Conservation (phyloP, 1,140 invertebrate genomes). For the Bombus affinis region DNA sequence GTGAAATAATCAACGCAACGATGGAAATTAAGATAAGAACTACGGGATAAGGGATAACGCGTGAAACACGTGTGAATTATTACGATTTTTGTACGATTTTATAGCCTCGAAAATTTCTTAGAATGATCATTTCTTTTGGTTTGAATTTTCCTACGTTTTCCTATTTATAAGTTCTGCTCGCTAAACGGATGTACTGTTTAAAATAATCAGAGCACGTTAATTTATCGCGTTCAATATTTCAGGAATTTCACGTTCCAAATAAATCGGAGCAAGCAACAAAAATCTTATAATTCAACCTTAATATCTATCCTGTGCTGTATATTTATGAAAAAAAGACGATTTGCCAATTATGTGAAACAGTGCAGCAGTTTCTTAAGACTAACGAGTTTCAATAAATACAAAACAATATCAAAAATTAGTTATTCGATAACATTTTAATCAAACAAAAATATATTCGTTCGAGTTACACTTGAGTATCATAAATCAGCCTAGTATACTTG, state of each 20-base stretch:
- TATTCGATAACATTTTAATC: not conserved
- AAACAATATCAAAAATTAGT: not conserved
- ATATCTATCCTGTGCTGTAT: not conserved
- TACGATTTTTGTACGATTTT: not conserved
- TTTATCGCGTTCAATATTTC: not conserved
- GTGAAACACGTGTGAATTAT: not conserved
- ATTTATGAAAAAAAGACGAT: not conserved
- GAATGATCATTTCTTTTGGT: not conserved
- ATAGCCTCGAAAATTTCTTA: not conserved
- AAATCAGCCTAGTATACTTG: not conserved
- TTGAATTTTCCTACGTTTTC: not conserved
- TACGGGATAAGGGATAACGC: not conserved
- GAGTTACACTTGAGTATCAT: not conserved
- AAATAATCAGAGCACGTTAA: conserved; percentile 10
- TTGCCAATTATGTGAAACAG: not conserved
- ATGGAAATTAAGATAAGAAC: no score
- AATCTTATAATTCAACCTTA: not conserved
- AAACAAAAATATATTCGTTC: not conserved
- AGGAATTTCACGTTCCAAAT: conserved; percentile 1
- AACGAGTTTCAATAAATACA: not conserved
- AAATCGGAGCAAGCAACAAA: not conserved
- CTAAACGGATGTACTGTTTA: not conserved
- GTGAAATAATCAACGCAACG: not conserved
- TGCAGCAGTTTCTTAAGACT: not conserved
- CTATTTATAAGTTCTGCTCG: not conserved